Conservation (phyloP, 2,888 invertebrate species). For the Ophraella communa region DNA sequence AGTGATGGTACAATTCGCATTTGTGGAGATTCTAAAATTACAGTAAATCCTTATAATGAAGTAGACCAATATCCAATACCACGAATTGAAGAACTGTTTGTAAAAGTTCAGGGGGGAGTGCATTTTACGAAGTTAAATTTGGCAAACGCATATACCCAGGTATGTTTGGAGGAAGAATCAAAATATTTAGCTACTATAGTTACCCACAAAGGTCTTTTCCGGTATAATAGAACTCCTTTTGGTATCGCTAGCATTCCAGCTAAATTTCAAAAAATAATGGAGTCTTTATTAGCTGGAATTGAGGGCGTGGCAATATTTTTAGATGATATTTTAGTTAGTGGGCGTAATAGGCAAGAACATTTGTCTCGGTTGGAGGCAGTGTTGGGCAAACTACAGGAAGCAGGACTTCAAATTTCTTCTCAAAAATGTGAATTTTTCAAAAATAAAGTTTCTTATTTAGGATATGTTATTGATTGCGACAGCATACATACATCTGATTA, state of each 20-base stretch:
- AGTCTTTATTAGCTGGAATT: slow-evolving; percentile 15
- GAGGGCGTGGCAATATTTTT: slow-evolving; percentile 13
- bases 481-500: not conserved
- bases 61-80: no score
- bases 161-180: slow-evolving; percentile 6
- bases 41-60: no score
- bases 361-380: not conserved
- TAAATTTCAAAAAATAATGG: slow-evolving; percentile 30
- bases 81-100: no score
- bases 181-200: slow-evolving; percentile 18
- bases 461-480: not conserved
- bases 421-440: not conserved
- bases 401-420: not conserved
- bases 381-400: no score
- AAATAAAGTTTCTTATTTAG: not conserved
- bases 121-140: slow-evolving; percentile 24
- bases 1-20: no score
- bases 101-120: no score
- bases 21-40: no score
- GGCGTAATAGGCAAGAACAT: slow-evolving; percentile 10
- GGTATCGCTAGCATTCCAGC: slow-evolving; percentile 23
- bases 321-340: slow-evolving; percentile 23
- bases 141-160: slow-evolving; percentile 25
- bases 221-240: slow-evolving; percentile 37
- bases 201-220: slow-evolving; percentile 34